These are phyloP conservation scores for Crenichthys baileyi DNA, from an alignment of 2,797 vertebrate genomes.

Conservation along the genomic window DNA sequence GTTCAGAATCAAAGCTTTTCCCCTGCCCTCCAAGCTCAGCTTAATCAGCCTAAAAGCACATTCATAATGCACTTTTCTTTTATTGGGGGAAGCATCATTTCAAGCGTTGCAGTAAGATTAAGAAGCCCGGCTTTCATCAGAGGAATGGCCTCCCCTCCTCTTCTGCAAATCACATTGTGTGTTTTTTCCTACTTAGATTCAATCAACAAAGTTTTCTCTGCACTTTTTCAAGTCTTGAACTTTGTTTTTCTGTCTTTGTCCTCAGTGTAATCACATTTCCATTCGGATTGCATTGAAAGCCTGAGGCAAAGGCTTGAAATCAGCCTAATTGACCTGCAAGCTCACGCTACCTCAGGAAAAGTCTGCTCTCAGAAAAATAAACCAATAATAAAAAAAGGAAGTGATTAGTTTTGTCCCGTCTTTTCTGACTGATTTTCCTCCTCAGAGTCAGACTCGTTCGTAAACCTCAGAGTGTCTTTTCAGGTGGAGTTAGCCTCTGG, in stretches of 20 bases:
- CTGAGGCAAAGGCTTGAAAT: constrained; percentile 36
- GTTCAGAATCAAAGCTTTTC: constrained; percentile 47
- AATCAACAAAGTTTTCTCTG: constrained; percentile 65
- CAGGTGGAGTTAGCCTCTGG: constrained; percentile 51
- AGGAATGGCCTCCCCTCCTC: constrained; percentile 46
- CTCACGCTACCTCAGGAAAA: constrained; percentile 18
- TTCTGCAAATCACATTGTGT: constrained; percentile 62
- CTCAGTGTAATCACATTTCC: constrained; percentile 59
- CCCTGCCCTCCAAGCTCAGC: constrained; percentile 22
- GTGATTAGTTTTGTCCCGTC: constrained; percentile 37
- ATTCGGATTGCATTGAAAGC: constrained; percentile 58
- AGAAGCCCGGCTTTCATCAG: constrained; percentile 64
- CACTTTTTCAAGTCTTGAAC: constrained; percentile 61
- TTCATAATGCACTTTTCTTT: constrained; percentile 64
- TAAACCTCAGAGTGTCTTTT: constrained; percentile 45
- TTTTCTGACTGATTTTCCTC: constrained; percentile 37
- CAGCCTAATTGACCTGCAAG: constrained; percentile 38
- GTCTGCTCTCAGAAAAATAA: constrained; percentile 8
- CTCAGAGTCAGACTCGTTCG: constrained; percentile 17
- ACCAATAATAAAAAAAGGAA: constrained; percentile 21
- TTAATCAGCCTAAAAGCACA: constrained; percentile 75
- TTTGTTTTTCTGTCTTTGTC: constrained; percentile 21
- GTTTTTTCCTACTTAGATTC: constrained; percentile 49
- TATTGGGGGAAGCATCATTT: constrained; percentile 62
- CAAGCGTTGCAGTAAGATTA: constrained; percentile 51